Conservation (phyloP, 2,113 vertebrate species). For the Phyllostomus discolor region DNA sequence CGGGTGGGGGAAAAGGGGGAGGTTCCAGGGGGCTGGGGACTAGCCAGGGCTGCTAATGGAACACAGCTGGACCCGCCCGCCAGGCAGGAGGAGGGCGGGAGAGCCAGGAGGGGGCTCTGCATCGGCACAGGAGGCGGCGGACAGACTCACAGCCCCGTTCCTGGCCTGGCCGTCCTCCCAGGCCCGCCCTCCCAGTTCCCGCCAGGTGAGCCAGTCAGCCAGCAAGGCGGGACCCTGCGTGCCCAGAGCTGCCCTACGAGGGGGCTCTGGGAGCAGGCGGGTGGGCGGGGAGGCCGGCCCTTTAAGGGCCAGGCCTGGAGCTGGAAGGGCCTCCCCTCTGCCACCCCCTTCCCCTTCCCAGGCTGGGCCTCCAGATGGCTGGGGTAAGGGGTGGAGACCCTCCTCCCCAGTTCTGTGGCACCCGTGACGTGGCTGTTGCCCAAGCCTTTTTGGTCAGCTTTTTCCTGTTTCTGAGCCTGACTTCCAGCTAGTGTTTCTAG, state of each 20-base stretch:
- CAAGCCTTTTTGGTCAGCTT: constrained; percentile 54
- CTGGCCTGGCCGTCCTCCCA: constrained; percentile 44
- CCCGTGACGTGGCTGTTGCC: constrained; percentile 58
- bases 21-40: constrained; percentile 65
- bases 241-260: constrained; percentile 58
- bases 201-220: constrained; percentile 60
- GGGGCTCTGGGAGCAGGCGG: constrained; percentile 12
- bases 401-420: constrained; percentile 20
- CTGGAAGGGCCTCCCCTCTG: constrained; percentile 3
- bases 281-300: not conserved
- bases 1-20: constrained; percentile 59
- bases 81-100: constrained; percentile 34
- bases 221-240: constrained; percentile 54
- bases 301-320: constrained; percentile 38
- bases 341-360: not conserved
- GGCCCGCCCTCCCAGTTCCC: constrained; percentile 1
- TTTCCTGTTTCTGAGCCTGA: constrained; percentile 59
- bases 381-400: constrained; percentile 30
- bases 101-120: not conserved
- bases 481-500: constrained; percentile 11
- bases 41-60: constrained; percentile 71
- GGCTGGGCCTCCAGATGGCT: constrained; percentile 27
- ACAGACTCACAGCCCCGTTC: not conserved
- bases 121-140: not conserved
- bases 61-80: constrained; percentile 69